Evolutionary conservation across 2,888 invertebrate species (phyloP), one percentile per base, ranked within the genome.

Genomic region (Augiades crinisus): DNA sequence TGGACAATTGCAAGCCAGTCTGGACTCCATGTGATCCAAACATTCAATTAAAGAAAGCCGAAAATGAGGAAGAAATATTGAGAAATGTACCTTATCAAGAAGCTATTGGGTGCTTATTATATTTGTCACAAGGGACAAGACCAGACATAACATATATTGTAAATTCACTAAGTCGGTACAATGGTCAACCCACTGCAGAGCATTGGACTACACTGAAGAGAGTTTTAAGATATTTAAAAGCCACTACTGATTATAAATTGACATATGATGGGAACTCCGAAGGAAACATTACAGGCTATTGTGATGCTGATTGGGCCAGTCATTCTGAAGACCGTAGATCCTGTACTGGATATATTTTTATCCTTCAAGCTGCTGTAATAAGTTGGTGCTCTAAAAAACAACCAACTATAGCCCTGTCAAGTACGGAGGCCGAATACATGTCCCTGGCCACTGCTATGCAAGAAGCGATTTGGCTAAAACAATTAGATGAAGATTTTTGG

Each of bases 381-480:
- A 57, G 58, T 0, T 67, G 64, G 65, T 2, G 50, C 0, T 63
- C 65, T 4, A 46, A 36, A 0, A 67, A 60, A 43, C 65, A 65
- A 22, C 63, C 61, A 44, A 63, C 63, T 5, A 59, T 67, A 0
- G 65, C 65, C 1, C 53, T 66, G 5, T 65, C 63, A 2, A 64
- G 62, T 0, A 58, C 64, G 2, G 63, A 63, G 22, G 62, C 64
- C 0, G 62, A 64, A 40, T 63, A 64, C 49, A 62, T 66, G 62
- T 13, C 63, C 3, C 59, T 64, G 58, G 49, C 60, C 0, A 45
- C 59, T 0, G 60, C 61, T 4, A 45, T 55, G 10, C 64, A 66
- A 60, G 33, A 40, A 2, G 30, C 56, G 7, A 5, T 63, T n/a
- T 61, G 59, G 57, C 43, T 59, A 3, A 55, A 54, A 50, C 56